These are phyloP conservation scores for Zophobas atratus DNA, from an alignment of 1,140 invertebrate species.

Conservation along the genomic window DNA sequence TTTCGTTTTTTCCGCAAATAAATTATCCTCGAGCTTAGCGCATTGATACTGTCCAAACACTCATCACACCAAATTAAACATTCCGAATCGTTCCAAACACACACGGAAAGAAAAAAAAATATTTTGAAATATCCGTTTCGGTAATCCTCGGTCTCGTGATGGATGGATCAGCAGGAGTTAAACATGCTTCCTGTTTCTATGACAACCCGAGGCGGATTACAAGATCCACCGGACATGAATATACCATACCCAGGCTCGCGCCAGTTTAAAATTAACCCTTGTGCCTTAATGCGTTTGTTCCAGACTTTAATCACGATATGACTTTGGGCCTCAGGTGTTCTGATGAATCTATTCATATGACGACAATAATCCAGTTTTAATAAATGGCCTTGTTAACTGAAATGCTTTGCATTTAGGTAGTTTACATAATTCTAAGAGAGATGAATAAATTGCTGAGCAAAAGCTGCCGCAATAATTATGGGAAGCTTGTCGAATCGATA, in stretches of 20 bases:
- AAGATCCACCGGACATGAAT: slow-evolving; percentile 28
- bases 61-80: not conserved
- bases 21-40: not conserved
- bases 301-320: slow-evolving; percentile 23
- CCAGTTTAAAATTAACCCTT: slow-evolving; percentile 40
- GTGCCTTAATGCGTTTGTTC: slow-evolving; percentile 25
- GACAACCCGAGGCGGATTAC: slow-evolving; percentile 27
- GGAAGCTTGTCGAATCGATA: no score
- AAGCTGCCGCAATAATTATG: no score
- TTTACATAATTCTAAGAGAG: slow-evolving; percentile 15
- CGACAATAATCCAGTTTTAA: slow-evolving; percentile 25
- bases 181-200: slow-evolving; percentile 28
- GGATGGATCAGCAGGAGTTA: slow-evolving; percentile 36
- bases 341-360: slow-evolving; percentile 17
- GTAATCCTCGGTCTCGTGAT: slow-evolving; percentile 3
- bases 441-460: slow-evolving; percentile 1
- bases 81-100: not conserved
- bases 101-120: not conserved
- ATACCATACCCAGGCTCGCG: not conserved
- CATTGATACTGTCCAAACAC: not conserved
- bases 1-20: not conserved
- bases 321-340: slow-evolving; percentile 30
- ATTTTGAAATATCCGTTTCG: not conserved
- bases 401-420: slow-evolving; percentile 17
- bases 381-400: slow-evolving; percentile 30